Conservation (phyloP, 2,797 vertebrate genomes). For the Cossypha dichroa region DNA sequence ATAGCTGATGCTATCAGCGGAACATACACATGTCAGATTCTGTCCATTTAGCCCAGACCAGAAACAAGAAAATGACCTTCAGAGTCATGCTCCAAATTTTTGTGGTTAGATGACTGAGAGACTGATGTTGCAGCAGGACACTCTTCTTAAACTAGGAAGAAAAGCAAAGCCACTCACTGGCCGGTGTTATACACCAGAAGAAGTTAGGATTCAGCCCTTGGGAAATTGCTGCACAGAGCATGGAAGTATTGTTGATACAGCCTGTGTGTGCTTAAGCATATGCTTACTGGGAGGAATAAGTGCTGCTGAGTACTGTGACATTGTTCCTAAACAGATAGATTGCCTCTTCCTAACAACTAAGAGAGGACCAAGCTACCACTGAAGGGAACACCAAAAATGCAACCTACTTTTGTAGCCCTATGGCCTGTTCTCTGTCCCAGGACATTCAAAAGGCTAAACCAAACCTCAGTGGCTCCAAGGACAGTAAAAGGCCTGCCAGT, state of each 20-base stretch:
- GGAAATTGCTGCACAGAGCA: background rate
- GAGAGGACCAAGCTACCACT: background rate
- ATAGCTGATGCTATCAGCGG: background rate
- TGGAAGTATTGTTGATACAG: background rate
- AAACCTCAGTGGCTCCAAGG: background rate
- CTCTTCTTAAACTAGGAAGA: background rate
- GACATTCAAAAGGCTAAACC: background rate
- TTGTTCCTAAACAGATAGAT: background rate
- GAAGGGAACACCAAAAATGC: background rate
- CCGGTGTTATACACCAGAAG: background rate
- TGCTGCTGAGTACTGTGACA: background rate
- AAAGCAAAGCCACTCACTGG: background rate
- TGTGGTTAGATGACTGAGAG: background rate
- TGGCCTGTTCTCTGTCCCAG: background rate
- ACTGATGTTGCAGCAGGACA: background rate
- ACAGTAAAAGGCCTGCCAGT: background rate
- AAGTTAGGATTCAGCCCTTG: background rate
- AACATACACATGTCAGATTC: background rate
- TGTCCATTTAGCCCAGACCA: background rate
- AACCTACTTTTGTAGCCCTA: background rate
- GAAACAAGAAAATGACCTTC: constrained; percentile 1
- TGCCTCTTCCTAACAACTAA: background rate
- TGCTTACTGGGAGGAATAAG: background rate
- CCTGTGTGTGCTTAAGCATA: background rate
- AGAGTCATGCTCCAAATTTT: background rate